Percentiles rank a stretch among this genome's conserved stretches.
Conservation (phyloP, 2,888 invertebrate genomes). For the Clostera curtula region DNA sequence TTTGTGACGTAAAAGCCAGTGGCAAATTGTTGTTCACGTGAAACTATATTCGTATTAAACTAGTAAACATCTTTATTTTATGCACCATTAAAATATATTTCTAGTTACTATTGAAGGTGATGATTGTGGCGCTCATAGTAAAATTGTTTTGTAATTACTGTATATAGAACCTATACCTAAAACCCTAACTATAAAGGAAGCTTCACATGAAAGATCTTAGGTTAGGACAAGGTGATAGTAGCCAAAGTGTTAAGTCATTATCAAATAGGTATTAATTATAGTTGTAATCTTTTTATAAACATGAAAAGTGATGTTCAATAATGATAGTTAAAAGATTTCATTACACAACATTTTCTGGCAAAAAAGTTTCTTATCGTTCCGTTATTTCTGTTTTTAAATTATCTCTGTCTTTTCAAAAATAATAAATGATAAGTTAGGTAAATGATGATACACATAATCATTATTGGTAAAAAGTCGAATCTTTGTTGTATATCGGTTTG, state of each 20-base stretch:
- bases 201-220: constrained; percentile 59
- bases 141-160: constrained; percentile 57
- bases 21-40: too few relatives aligned
- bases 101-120: constrained; percentile 27
- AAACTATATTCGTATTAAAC: too few relatives aligned
- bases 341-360: too few relatives aligned
- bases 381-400: too few relatives aligned
- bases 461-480: too few relatives aligned
- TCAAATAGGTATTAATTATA: constrained; percentile 38
- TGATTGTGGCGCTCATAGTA: constrained; percentile 43
- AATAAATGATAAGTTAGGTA: too few relatives aligned
- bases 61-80: constrained; percentile 1
- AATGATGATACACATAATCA: too few relatives aligned
- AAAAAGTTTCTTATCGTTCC: too few relatives aligned
- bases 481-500: too few relatives aligned
- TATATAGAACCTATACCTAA: constrained; percentile 47
- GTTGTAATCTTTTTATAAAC: constrained; percentile 26
- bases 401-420: too few relatives aligned
- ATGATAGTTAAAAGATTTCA: too few relatives aligned
- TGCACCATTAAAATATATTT: constrained; percentile 9
- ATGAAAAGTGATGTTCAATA: constrained; percentile 14
- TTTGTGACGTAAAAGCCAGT: too few relatives aligned
- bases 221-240: constrained; percentile 70
- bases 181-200: constrained; percentile 39
- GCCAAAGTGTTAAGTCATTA: constrained; percentile 51